Evolutionary conservation across 2,113 vertebrate species (phyloP), one percentile per base, ranked within the genome.

Genomic region (Sebastes schlegelii): DNA sequence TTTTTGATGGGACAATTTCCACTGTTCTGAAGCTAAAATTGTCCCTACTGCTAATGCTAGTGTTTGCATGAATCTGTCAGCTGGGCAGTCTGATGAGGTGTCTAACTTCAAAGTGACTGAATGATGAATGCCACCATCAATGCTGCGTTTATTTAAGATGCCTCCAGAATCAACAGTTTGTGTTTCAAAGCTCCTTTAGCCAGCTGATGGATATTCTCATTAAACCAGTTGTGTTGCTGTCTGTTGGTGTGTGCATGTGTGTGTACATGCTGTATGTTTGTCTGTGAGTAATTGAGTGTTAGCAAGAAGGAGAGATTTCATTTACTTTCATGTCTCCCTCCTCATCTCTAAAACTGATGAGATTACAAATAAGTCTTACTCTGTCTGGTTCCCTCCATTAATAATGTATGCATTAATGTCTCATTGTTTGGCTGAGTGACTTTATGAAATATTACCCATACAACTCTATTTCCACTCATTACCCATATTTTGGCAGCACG

Each of bases 151-250:
- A 88, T 80, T 88, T 86, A 84, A 80, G 68, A 68, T 80, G 55
- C 80, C 78, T 89, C 55, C 63, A 79, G 26, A 82, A 71, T 74
- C 74, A 85, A 79, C 85, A 79, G 73, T 89, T 75, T 90, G 86
- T 62, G 64, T 87, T 89, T 79, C 75, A 79, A 79, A 88, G 82
- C 86, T 83, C 78, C 86, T 89, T 91, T 79, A 89, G 64, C 75
- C 75, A 66, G 54, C 84, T 91, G 89, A 92, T 88, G 89, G 85
- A 91, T 91, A 74, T 85, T 82, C 78, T 88, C 86, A 89, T 90
- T 87, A 86, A 82, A 85, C 17, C 34, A 64, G 52, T 54, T 49
- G 63, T 61, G 54, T 75, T 12, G 7, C 34, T 73, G 54, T 77
- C 14, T 77, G 42, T 49, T 75, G 13, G 51, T 82, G 75, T 77